Evolutionary conservation across 2,113 vertebrate genomes (phyloP), one percentile per base, ranked within the genome.

Genomic region (Geococcyx californianus): DNA sequence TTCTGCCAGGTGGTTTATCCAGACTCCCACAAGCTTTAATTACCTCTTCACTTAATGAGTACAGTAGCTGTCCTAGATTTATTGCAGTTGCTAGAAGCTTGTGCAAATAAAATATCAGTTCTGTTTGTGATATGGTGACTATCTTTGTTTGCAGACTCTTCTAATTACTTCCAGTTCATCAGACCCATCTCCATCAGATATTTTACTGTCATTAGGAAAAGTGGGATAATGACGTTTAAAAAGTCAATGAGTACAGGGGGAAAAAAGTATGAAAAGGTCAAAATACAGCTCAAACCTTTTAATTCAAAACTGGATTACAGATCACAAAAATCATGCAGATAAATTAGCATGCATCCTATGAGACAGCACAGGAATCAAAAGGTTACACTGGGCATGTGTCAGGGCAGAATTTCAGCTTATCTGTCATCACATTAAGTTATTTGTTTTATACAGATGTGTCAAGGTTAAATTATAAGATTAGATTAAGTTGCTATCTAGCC

Each of bases 121-220:
- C 59, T 94, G 70, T 84, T 97, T 97, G 87, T 68, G 95, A 96
- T 95, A 66, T 94, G 95, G 89, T 94, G 96, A 93, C 64, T 97
- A 93, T 96, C 95, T 97, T 97, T 97, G 95, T 97, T 97, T 96
- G 77, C 87, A 97, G 95, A 94, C 91, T 97, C 92, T 91, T 88
- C 79, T 95, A 97, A 97, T 97, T 98, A 96, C 95, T 98, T 98
- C 95, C 95, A 97, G 95, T 94, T 97, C 97, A 98, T 97, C 97
- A 98, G 93, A 95, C 80, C 88, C 76, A 94, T 95, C 89, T 91
- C 90, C 74, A 97, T 72, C 80, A 97, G 95, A 90, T 97, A 95
- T 92, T 96, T 96, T 96, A 96, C 69, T 95, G 90, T 96, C 96
- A 95, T 93, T 95, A 97, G 84, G 87, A 97, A 96, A 98, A 92